Conservation (phyloP, 2,797 vertebrate genomes). For the Thalassophryne amazonica region DNA sequence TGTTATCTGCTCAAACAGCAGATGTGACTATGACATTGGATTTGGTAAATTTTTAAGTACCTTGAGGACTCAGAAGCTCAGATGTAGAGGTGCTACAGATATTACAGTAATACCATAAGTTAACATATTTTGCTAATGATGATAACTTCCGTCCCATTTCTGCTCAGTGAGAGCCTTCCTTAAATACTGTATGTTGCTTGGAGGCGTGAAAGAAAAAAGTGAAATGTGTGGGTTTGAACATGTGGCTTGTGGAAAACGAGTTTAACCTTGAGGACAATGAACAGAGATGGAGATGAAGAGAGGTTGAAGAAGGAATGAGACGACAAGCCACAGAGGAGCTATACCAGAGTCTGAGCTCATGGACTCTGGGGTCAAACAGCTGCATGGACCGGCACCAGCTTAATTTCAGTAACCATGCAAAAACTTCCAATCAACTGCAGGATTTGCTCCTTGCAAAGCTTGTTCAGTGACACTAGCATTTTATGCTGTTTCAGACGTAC, state of each 20-base stretch:
- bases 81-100: neutral
- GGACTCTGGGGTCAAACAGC: slow-evolving; percentile 26
- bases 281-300: slow-evolving; percentile 20
- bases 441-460: too few relatives aligned
- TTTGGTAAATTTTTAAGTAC: neutral
- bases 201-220: neutral
- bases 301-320: slow-evolving; percentile 7
- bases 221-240: slow-evolving; percentile 31
- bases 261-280: slow-evolving; percentile 41
- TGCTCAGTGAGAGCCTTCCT: slow-evolving; percentile 3
- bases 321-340: neutral
- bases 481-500: too few relatives aligned
- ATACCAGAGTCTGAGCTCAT: slow-evolving; percentile 20
- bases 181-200: too few relatives aligned
- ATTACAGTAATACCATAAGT: neutral
- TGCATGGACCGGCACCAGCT: slow-evolving; percentile 25
- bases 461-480: too few relatives aligned
- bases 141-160: too few relatives aligned
- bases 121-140: too few relatives aligned
- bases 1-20: slow-evolving; percentile 16
- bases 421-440: neutral
- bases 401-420: neutral
- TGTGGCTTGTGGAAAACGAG: slow-evolving; percentile 35
- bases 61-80: neutral
- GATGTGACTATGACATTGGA: neutral